Percentiles rank a stretch among this genome's conserved stretches.
Conservation (phyloP, 2,888 invertebrate genomes). For the Tridacna crocea region DNA sequence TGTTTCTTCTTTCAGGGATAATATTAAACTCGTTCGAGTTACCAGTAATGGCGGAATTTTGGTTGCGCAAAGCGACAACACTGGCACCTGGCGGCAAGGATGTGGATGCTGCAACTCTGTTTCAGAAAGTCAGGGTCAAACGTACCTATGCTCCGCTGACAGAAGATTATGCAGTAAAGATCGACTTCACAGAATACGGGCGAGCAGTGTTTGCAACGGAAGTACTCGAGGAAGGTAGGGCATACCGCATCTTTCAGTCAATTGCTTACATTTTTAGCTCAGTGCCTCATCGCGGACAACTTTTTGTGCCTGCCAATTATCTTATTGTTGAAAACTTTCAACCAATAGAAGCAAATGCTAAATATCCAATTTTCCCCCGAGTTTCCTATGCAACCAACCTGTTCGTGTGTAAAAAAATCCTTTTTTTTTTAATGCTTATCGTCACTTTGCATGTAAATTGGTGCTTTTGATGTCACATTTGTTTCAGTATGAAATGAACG, state of each 20-base stretch:
- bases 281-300: too few species aligned
- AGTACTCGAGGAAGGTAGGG: conserved; percentile 84
- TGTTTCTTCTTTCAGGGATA: conserved; percentile 62
- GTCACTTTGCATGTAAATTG: too few species aligned
- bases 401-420: too few species aligned
- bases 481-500: too few species aligned
- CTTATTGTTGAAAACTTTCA: too few species aligned
- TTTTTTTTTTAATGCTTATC: too few species aligned
- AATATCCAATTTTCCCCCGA: too few species aligned
- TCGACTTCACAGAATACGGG: conserved; percentile 86
- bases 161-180: conserved; percentile 68
- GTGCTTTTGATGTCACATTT: too few species aligned
- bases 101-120: conserved; percentile 71
- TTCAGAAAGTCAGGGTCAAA: conserved; percentile 77
- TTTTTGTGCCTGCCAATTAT: too few species aligned
- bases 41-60: conserved; percentile 78
- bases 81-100: conserved; percentile 65
- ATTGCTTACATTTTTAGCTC: too few species aligned
- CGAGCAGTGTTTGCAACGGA: conserved; percentile 91
- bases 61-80: conserved; percentile 76
- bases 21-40: conserved; percentile 69
- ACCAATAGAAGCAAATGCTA: too few species aligned
- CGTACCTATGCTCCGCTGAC: conserved; percentile 77
- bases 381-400: too few species aligned
- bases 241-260: neutral